These are phyloP conservation scores for Oreotrochilus melanogaster DNA, from an alignment of 2,113 vertebrate genomes.

Conservation along the genomic window DNA sequence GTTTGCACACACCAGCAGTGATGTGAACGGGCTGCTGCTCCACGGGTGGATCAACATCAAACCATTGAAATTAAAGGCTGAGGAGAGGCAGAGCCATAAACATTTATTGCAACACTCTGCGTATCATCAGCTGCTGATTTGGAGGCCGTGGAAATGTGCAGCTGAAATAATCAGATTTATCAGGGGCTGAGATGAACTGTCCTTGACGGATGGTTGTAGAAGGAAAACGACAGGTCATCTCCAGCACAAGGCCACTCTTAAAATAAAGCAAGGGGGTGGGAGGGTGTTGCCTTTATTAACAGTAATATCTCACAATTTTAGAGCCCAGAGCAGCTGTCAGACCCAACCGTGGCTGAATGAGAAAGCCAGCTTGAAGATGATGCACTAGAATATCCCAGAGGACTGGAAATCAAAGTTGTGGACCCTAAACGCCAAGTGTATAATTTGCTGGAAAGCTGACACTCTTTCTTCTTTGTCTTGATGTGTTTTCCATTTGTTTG, in stretches of 20 bases:
- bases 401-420: slow-evolving; percentile 13
- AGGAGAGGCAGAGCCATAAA: slow-evolving; percentile 65
- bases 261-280: background rate
- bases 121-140: slow-evolving; percentile 54
- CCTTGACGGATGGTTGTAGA: slow-evolving; percentile 29
- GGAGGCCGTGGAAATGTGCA: slow-evolving; percentile 34
- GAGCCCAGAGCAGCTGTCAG: background rate
- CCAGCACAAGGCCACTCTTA: background rate
- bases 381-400: background rate
- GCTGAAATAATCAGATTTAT: slow-evolving; percentile 61
- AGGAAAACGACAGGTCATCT: slow-evolving; percentile 6
- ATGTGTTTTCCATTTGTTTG: slow-evolving; percentile 17
- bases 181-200: background rate
- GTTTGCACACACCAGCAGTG: slow-evolving; percentile 63
- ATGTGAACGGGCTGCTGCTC: slow-evolving; percentile 42
- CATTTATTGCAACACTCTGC: slow-evolving; percentile 61
- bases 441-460: slow-evolving; percentile 59
- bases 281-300: background rate
- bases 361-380: background rate
- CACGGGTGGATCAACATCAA: slow-evolving; percentile 49
- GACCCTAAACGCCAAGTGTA: background rate
- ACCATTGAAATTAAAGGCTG: slow-evolving; percentile 59
- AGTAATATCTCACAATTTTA: background rate
- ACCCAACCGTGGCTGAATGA: background rate
- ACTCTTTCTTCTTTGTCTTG: slow-evolving; percentile 10